These are phyloP conservation scores for Spialia ferax DNA, from an alignment of 2,888 invertebrate genomes.

Conservation along the genomic window DNA sequence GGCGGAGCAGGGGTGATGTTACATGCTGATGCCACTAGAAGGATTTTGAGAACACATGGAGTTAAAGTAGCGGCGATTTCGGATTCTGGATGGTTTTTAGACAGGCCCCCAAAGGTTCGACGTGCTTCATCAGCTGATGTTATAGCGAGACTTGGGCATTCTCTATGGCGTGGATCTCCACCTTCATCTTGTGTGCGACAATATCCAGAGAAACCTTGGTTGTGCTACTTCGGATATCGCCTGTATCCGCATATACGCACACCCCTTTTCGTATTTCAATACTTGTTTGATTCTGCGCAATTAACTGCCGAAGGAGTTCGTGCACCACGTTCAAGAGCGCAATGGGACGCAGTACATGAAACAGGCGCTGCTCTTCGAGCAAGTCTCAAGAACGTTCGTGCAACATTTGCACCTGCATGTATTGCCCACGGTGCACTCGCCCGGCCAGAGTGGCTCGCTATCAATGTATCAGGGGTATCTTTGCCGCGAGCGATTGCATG, in stretches of 20 bases:
- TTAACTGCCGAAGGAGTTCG: constrained; percentile 97
- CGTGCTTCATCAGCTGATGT: constrained; percentile 68
- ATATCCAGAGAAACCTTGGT: constrained; percentile 92
- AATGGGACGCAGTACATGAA: constrained; percentile 97
- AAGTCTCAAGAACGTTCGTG: constrained; percentile 94
- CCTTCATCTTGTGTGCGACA: constrained; percentile 91
- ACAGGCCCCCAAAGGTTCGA: constrained; percentile 87
- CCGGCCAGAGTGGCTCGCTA: constrained; percentile 94
- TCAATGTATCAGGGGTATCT: constrained; percentile 94
- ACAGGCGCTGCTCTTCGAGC: constrained; percentile 94
- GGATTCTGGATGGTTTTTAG: constrained; percentile 98
- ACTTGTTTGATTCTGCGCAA: constrained; percentile 98
- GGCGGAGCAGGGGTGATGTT: constrained; percentile 98
- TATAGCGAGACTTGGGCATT: constrained; percentile 83
- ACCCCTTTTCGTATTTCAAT: constrained; percentile 97
- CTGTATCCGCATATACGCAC: constrained; percentile 95
- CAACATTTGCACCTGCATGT: constrained; percentile 97
- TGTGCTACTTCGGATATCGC: constrained; percentile 96
- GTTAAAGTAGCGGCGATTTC: constrained; percentile 94
- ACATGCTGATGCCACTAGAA: constrained; percentile 94
- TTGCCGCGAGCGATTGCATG: constrained; percentile 94
- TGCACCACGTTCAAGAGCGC: constrained; percentile 94
- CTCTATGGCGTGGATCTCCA: constrained; percentile 87
- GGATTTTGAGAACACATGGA: constrained; percentile 87
- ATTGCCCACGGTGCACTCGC: constrained; percentile 96